Conservation (phyloP, 2,797 vertebrate species). For the Phalanger gymnotis region DNA sequence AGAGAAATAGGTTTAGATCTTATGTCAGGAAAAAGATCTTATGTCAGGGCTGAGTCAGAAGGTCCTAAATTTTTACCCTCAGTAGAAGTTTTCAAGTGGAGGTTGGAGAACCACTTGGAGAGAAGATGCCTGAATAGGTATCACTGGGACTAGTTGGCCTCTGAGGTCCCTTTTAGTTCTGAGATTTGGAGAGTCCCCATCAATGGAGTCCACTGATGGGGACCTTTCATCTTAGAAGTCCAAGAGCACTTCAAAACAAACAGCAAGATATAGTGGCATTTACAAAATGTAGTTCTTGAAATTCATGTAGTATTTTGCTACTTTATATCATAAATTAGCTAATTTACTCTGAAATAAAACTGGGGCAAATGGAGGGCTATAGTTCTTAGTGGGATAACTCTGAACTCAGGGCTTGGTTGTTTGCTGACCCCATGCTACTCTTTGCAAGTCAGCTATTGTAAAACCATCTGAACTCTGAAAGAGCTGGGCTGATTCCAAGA, state of each 20-base stretch:
- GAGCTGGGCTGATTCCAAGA: not conserved
- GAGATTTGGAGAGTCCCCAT: not conserved
- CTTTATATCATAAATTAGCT: not conserved
- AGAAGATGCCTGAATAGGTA: not conserved
- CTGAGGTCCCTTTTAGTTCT: not conserved
- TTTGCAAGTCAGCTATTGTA: not conserved
- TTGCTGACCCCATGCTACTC: not conserved
- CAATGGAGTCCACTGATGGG: not conserved
- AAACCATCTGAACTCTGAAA: not conserved
- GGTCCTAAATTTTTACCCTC: not conserved
- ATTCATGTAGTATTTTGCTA: not conserved
- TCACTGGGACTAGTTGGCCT: not conserved
- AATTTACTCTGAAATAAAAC: not conserved
- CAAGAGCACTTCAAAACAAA: not conserved
- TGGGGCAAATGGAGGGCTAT: not conserved
- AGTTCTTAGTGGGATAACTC: not conserved
- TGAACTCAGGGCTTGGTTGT: not conserved
- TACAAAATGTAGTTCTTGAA: not conserved
- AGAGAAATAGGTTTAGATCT: not conserved
- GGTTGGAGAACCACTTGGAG: not conserved
- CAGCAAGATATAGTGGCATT: not conserved
- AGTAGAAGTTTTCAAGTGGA: not conserved
- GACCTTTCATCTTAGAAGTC: not conserved
- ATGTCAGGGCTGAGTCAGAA: not conserved
- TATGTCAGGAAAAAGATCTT: not conserved